phyloP scores from a whole-genome alignment of 2,797 vertebrate species.

The Heterohyrax brucei region DNA sequence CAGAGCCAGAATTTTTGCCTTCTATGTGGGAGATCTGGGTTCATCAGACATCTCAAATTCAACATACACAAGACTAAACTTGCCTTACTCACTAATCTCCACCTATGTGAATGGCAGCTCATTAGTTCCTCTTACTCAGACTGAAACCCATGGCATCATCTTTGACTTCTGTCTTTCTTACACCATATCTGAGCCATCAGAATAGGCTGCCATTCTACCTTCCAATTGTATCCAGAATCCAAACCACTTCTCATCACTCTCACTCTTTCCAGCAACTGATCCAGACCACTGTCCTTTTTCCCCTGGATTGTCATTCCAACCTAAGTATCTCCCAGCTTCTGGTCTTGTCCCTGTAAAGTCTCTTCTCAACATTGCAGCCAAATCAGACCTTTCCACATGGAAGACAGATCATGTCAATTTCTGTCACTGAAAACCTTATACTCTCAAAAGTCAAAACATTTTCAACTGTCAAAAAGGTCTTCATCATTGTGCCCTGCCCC shows the following conservation, averaged over 20 bases:
- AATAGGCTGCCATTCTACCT: neutral
- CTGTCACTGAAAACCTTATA: neutral
- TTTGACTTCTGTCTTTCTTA: neutral
- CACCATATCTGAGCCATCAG: neutral
- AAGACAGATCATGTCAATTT: neutral
- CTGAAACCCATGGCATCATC: neutral
- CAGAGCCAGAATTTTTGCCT: neutral
- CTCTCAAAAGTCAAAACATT: constrained; percentile 5
- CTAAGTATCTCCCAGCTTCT: neutral
- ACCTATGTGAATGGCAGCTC: too few species aligned
- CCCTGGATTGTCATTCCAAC: neutral
- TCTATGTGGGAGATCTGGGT: neutral
- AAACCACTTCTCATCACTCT: neutral
- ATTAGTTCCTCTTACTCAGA: neutral
- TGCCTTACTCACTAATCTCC: neutral
- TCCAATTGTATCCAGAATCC: neutral
- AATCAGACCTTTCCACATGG: neutral
- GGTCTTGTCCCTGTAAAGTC: neutral
- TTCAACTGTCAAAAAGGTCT: neutral
- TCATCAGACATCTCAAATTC: neutral
- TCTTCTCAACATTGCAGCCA: neutral
- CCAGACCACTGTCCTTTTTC: neutral
- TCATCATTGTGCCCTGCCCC: neutral
- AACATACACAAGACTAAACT: neutral
- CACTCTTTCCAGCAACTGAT: neutral